Percentiles rank a stretch among this genome's conserved stretches.
These are phyloP conservation scores for Drosophila bunnanda DNA, from an alignment of 2,888 invertebrate genomes.

Conservation along the genomic window DNA sequence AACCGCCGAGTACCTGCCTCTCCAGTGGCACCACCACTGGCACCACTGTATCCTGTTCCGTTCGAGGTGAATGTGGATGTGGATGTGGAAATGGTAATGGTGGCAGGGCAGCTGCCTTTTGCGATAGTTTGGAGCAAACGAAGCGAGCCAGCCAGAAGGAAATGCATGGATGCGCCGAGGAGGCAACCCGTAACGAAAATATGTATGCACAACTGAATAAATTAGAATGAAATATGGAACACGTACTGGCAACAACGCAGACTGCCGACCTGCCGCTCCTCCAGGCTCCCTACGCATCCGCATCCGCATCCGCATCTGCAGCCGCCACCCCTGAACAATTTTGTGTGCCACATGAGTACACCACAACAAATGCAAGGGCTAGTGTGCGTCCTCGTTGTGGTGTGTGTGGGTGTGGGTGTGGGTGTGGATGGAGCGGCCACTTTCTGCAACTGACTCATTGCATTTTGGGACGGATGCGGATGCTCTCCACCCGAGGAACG, in stretches of 20 bases:
- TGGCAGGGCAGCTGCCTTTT: constrained; percentile 51
- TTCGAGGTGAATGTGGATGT: constrained; percentile 8
- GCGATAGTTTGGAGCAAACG: constrained; percentile 77
- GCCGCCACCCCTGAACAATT: constrained; percentile 27
- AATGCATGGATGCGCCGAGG: constrained; percentile 78
- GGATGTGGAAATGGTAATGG: constrained; percentile 30
- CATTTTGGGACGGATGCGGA: constrained; percentile 31
- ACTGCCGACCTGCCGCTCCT: constrained; percentile 30
- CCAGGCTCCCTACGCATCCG: constrained; percentile 14
- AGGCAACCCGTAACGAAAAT: constrained; percentile 78
- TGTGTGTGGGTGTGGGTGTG: constrained; percentile 30
- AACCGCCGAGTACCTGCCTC: constrained; percentile 1
- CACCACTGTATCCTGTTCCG: constrained; percentile 17
- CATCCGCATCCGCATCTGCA: constrained; percentile 30
- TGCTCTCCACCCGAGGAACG: background rate
- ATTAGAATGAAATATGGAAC: constrained; percentile 80
- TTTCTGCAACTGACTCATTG: constrained; percentile 70
- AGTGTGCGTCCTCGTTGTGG: constrained; percentile 1
- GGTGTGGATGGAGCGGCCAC: constrained; percentile 27
- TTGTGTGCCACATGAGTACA: constrained; percentile 51
- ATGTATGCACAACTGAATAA: constrained; percentile 79
- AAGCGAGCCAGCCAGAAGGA: constrained; percentile 78
- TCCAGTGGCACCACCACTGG: constrained; percentile 1
- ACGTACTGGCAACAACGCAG: constrained; percentile 64
- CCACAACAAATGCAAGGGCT: constrained; percentile 63